Evolutionary conservation across 1,140 invertebrate species (phyloP).

Genomic region (Phthorimaea operculella): DNA sequence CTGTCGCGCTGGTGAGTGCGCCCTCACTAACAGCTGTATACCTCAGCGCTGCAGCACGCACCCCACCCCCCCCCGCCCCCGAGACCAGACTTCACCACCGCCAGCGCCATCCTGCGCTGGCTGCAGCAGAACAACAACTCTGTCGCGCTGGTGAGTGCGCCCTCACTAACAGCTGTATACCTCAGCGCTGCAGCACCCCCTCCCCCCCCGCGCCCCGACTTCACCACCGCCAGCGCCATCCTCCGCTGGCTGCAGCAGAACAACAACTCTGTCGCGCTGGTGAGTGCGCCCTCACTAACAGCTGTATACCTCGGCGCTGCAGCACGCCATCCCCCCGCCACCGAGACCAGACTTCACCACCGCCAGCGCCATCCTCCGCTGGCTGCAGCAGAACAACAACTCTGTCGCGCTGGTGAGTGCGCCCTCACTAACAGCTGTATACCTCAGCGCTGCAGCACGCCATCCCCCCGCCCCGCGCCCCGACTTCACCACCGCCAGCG

Average conservation of each 20-base stretch:
- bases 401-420: constrained; percentile 52
- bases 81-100: constrained; percentile 64
- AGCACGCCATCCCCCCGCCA: constrained; percentile 61
- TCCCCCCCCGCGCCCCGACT: constrained; percentile 62
- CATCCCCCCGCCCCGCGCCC: no score
- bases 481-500: no score
- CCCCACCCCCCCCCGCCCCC: constrained; percentile 54
- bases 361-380: constrained; percentile 60
- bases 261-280: constrained; percentile 52
- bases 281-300: no score
- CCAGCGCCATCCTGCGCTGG: constrained; percentile 63
- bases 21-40: no score
- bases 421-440: no score
- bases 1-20: constrained; percentile 54
- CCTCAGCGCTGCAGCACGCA: constrained; percentile 58
- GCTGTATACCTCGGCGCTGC: constrained; percentile 45
- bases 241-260: constrained; percentile 61
- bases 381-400: constrained; percentile 61
- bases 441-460: constrained; percentile 61
- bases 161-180: no score
- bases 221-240: constrained; percentile 64
- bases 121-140: constrained; percentile 58
- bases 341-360: constrained; percentile 66
- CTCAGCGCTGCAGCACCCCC: constrained; percentile 37
- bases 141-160: constrained; percentile 50